These are phyloP conservation scores for Tanypteryx hageni DNA, from an alignment of 2,888 invertebrate genomes.

Conservation along the genomic window DNA sequence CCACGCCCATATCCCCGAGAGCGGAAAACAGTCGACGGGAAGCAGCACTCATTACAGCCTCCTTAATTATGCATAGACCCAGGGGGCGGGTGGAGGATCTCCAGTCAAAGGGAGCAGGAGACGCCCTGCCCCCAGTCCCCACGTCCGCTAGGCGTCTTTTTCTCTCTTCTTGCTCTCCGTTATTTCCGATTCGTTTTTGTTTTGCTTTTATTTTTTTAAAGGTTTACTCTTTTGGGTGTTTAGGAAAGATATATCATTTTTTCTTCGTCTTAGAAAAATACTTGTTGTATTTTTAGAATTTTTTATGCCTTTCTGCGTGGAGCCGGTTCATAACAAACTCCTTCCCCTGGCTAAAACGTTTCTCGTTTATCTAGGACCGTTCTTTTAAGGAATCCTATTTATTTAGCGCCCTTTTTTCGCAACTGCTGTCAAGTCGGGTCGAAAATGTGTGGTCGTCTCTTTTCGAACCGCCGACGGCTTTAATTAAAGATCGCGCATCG, in stretches of 20 bases:
- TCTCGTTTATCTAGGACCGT: not conserved
- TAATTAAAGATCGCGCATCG: too few species aligned
- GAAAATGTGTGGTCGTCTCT: too few species aligned
- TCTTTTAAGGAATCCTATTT: not conserved
- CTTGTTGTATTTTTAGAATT: not conserved
- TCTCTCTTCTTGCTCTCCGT: not conserved
- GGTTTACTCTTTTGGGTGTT: not conserved
- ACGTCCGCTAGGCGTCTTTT: not conserved
- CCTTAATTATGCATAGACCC: conserved; percentile 57
- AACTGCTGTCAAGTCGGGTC: not conserved
- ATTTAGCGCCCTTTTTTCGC: not conserved
- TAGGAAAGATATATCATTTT: not conserved
- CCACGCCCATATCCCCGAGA: not conserved
- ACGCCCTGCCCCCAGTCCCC: not conserved
- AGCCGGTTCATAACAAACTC: not conserved
- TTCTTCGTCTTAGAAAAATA: not conserved
- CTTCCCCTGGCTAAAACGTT: not conserved
- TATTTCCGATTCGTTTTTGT: not conserved
- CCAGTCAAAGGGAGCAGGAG: not conserved
- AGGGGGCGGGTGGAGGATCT: conserved; percentile 30
- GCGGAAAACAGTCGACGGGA: conserved; percentile 43
- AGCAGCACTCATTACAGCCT: conserved; percentile 56
- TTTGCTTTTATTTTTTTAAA: not conserved
- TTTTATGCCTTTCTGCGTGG: not conserved
- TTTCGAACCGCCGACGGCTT: too few species aligned